Evolutionary conservation across 2,888 invertebrate species (phyloP).

Genomic region (Lysandra coridon): DNA sequence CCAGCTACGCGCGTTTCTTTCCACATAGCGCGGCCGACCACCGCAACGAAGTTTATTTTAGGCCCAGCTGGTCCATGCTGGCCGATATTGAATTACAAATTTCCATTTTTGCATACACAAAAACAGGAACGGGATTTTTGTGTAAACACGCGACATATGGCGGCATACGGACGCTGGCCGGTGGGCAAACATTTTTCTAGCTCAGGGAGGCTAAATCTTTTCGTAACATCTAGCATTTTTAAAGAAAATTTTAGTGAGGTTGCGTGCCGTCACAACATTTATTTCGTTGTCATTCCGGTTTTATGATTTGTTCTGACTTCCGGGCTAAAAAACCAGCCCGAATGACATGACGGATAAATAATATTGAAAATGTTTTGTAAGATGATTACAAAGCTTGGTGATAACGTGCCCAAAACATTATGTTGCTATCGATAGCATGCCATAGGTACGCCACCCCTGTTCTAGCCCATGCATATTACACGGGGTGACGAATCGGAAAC

Average conservation of each 20-base stretch:
- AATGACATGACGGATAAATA: too few relatives aligned
- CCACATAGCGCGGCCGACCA: not conserved
- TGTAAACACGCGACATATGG: conserved; percentile 19
- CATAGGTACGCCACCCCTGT: not conserved
- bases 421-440: not conserved
- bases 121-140: conserved; percentile 35
- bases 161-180: not conserved
- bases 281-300: too few relatives aligned
- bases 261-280: too few relatives aligned
- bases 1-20: not conserved
- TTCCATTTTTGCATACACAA: conserved; percentile 52
- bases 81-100: conserved; percentile 56
- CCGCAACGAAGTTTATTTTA: conserved; percentile 30
- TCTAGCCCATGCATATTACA: not conserved
- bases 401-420: not conserved
- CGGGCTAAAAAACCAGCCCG: too few relatives aligned
- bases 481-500: not conserved
- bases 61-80: conserved; percentile 45
- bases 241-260: too few relatives aligned
- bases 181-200: not conserved
- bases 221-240: too few relatives aligned
- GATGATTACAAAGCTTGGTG: not conserved
- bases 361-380: not conserved
- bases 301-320: too few relatives aligned
- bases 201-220: not conserved